Evolutionary conservation across 2,888 invertebrate genomes (phyloP).

Genomic region (Catocala nupta): DNA sequence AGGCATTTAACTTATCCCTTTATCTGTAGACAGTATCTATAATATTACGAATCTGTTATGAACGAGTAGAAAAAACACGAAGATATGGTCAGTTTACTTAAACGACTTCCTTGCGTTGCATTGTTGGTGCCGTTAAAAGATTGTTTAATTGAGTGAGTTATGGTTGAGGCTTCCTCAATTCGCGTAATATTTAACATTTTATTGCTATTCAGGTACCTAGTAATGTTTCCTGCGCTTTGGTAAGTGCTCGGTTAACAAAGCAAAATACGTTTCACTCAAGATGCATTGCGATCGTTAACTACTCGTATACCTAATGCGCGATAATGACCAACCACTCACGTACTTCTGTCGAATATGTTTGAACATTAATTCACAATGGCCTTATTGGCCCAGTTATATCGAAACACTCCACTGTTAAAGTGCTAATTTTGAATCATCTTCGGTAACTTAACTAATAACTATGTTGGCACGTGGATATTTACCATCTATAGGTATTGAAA

Average conservation of each 20-base stretch:
- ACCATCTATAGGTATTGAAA: too few relatives aligned
- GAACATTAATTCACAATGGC: conserved; percentile 36
- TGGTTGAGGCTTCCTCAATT: conserved; percentile 63
- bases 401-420: conserved; percentile 3
- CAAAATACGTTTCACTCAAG: conserved; percentile 48
- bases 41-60: conserved; percentile 33
- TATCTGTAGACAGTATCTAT: conserved; percentile 29
- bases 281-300: conserved; percentile 41
- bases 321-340: conserved; percentile 37
- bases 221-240: conserved; percentile 66
- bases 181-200: conserved; percentile 63
- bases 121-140: conserved; percentile 53
- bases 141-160: conserved; percentile 65
- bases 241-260: conserved; percentile 55
- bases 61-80: conserved; percentile 29
- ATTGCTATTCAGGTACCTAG: conserved; percentile 50
- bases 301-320: conserved; percentile 37
- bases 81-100: conserved; percentile 64
- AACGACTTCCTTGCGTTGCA: conserved; percentile 62
- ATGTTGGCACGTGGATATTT: neutral
- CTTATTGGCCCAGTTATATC: conserved; percentile 37
- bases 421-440: conserved; percentile 33
- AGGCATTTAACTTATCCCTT: conserved; percentile 51
- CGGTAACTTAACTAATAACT: conserved; percentile 9
- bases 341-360: conserved; percentile 28